Evolutionary conservation across 2,797 vertebrate species (phyloP), one percentile per base, ranked within the genome.

Genomic region (Sebastes trivittatus): DNA sequence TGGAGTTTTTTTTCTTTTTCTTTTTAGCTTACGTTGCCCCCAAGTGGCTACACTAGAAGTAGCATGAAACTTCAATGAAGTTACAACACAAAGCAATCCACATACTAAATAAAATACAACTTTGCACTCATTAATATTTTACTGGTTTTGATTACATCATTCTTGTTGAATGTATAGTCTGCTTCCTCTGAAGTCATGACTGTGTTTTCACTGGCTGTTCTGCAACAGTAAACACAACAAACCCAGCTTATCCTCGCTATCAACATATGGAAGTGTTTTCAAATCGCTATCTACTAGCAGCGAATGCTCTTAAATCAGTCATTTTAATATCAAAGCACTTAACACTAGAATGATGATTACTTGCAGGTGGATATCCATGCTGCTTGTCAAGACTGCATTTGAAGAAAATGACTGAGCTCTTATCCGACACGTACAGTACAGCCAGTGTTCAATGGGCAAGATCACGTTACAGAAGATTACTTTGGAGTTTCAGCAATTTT

Each of bases 291-390:
- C 92, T 94, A 84, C 89, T 80, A 88, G 91, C 93, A 93, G 91
- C 93, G 94, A 95, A 95, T 92, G 88, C 89, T 90, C 94, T 95
- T 93, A 95, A 96, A 96, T 94, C 91, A 96, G 92, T 95, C 92
- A 95, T 96, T 95, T 94, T 95, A 95, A 95, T 96, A 96, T 96
- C 96, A 96, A 96, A 96, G 94, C 93, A 95, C 94, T 95, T 96
- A 95, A 96, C 94, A 95, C 94, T 91, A 93, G 92, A 93, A 94
- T 93, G 93, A 92, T 95, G 95, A 96, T 96, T 95, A 93, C 92
- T 96, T 95, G 92, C 96, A 96, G 95, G 91, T 96, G 94, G 87
- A 91, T 58, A 91, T 87, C 87, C 86, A 84, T 90, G 89, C 92
- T 77, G 88, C 90, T 93, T 94, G 95, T 96, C 95, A 94, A 84